A percentile compares a stretch with the other conserved stretches of the same genome.
These are phyloP conservation scores for Chalcis sispes DNA, from an alignment of 2,888 invertebrate species.

Conservation along the genomic window DNA sequence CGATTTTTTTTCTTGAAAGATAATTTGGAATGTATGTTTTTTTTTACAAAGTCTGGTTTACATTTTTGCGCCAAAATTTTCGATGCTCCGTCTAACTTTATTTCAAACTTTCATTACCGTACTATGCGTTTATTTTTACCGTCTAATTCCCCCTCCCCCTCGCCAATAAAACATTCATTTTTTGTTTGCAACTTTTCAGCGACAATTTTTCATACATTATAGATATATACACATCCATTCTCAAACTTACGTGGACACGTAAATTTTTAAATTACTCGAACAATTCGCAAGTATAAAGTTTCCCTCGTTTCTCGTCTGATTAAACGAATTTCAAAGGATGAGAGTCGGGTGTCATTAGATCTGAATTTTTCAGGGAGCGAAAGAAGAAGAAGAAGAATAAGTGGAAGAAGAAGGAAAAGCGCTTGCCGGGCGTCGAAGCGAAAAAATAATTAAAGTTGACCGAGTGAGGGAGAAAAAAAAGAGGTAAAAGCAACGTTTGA, in stretches of 20 bases:
- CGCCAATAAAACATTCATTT: slow-evolving; percentile 47
- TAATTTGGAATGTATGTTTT: no score
- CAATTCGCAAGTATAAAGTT: background rate
- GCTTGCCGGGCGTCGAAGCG: slow-evolving; percentile 5
- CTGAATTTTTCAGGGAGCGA: slow-evolving; percentile 30
- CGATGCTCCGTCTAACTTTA: no score
- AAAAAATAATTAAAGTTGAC: slow-evolving; percentile 47
- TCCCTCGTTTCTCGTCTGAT: background rate
- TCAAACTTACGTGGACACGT: background rate
- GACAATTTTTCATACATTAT: slow-evolving; percentile 51
- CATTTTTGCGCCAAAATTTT: no score
- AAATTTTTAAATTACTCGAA: slow-evolving; percentile 4
- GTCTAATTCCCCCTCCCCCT: slow-evolving; percentile 38
- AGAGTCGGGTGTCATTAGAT: slow-evolving; percentile 4
- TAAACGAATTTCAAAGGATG: slow-evolving; percentile 37
- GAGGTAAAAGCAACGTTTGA: no score
- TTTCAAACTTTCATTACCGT: no score
- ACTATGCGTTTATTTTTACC: background rate
- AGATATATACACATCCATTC: no score
- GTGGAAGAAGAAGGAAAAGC: no score
- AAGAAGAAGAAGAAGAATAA: background rate
- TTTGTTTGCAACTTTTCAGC: slow-evolving; percentile 13
- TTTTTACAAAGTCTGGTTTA: no score
- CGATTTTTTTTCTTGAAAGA: no score
- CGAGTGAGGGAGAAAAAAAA: slow-evolving; percentile 9